phyloP scores from a whole-genome alignment of 2,797 vertebrate species.

The Parambassis ranga region DNA sequence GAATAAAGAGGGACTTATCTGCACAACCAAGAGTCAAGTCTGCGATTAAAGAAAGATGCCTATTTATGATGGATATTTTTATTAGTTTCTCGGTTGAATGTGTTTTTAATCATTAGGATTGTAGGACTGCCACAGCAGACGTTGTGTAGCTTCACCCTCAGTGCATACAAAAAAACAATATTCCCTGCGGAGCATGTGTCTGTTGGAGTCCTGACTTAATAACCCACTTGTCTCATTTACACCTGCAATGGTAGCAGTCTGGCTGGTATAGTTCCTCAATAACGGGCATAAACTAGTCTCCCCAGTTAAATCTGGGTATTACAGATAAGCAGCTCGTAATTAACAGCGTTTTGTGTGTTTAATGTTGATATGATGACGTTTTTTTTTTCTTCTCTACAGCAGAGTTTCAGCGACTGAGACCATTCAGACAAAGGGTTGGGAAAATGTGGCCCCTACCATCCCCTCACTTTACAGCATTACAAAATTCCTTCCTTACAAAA shows the following conservation, averaged over 20 bases:
- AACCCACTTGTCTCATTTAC: too few species aligned
- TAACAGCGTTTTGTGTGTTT: too few species aligned
- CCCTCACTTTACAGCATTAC: too few species aligned
- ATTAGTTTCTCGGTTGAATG: constrained; percentile 18
- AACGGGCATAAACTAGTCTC: not conserved
- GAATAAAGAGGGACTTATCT: constrained; percentile 56
- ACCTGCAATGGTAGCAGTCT: too few species aligned
- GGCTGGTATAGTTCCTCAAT: not conserved
- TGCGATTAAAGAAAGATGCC: too few species aligned
- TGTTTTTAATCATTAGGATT: not conserved
- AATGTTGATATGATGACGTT: too few species aligned
- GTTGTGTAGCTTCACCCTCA: not conserved
- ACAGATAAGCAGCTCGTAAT: not conserved
- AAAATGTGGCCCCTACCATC: too few species aligned
- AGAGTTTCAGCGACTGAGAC: too few species aligned
- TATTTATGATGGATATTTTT: not conserved
- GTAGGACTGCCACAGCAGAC: not conserved
- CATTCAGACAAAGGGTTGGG: too few species aligned
- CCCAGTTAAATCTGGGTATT: not conserved
- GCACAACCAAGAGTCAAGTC: constrained; percentile 43
- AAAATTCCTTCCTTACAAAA: too few species aligned
- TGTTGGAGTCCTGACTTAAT: not conserved
- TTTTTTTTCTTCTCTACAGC: too few species aligned
- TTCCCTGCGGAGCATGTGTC: not conserved
- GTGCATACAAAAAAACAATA: not conserved